Conservation (phyloP, 1,140 invertebrate genomes). For the Solenopsis invicta region DNA sequence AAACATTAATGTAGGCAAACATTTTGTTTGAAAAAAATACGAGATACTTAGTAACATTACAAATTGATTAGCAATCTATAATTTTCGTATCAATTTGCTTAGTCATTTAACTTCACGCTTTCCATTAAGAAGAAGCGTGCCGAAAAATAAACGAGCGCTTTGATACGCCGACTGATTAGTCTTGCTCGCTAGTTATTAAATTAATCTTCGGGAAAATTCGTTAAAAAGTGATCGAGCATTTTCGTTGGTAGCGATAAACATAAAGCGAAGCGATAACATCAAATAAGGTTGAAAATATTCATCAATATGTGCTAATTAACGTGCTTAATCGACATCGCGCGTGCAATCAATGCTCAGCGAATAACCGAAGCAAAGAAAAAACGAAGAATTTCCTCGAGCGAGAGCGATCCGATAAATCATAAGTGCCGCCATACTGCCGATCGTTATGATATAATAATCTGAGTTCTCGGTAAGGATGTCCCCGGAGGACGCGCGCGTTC, state of each 20-base stretch:
- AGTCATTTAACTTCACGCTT: slow-evolving; percentile 52
- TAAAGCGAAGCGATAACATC: not conserved
- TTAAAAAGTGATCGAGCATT: slow-evolving; percentile 33
- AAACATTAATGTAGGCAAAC: not conserved
- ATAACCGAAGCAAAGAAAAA: not conserved
- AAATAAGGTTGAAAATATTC: not conserved
- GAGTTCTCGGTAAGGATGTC: slow-evolving; percentile 54
- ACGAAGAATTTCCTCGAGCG: not conserved
- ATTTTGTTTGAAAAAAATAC: not conserved
- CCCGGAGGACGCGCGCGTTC: slow-evolving; percentile 41
- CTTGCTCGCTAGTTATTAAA: slow-evolving; percentile 54
- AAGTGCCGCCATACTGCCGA: slow-evolving; percentile 47
- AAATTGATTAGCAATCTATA: slow-evolving; percentile 17
- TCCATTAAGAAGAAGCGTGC: slow-evolving; percentile 48
- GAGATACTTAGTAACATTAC: not conserved
- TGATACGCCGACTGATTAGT: slow-evolving; percentile 51
- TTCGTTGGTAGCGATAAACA: not conserved
- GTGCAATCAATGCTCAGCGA: not conserved
- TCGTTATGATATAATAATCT: slow-evolving; percentile 63
- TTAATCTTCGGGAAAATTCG: slow-evolving; percentile 35
- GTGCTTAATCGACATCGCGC: not conserved
- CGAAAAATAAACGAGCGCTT: slow-evolving; percentile 57
- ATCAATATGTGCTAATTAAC: not conserved
- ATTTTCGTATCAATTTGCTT: slow-evolving; percentile 29
- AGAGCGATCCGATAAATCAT: slow-evolving; percentile 49